These are phyloP conservation scores for Tetraodon nigroviridis DNA, from an alignment of 2,113 vertebrate species.

Conservation along the genomic window DNA sequence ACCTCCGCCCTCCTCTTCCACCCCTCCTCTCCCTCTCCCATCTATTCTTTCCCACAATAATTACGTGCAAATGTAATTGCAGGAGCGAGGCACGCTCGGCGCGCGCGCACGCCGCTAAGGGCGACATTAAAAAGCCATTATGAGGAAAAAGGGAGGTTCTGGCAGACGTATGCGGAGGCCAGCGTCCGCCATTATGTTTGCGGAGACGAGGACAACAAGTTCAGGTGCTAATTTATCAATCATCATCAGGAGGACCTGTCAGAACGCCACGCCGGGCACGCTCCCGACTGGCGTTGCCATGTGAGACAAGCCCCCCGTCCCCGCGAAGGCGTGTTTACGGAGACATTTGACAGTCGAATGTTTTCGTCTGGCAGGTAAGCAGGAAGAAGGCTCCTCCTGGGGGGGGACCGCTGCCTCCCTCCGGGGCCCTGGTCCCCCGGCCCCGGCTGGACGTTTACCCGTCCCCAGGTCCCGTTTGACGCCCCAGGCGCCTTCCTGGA, in stretches of 20 bases:
- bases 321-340: conserved; percentile 58
- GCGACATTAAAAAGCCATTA: conserved; percentile 73
- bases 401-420: no score
- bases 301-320: conserved; percentile 66
- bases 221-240: conserved; percentile 75
- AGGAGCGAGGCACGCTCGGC: conserved; percentile 6
- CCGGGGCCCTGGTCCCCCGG: conserved; percentile 33
- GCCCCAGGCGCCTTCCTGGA: conserved; percentile 45
- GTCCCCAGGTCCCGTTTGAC: no score
- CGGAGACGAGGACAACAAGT: conserved; percentile 61
- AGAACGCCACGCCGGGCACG: conserved; percentile 50
- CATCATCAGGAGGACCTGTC: conserved; percentile 67
- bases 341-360: conserved; percentile 53
- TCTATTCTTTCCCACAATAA: conserved; percentile 60
- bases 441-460: no score
- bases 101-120: conserved; percentile 53
- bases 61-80: conserved; percentile 69
- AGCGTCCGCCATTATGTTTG: conserved; percentile 68
- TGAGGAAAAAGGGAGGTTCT: conserved; percentile 65
- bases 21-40: conserved; percentile 46
- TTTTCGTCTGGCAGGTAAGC: conserved; percentile 48
- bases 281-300: conserved; percentile 63
- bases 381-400: conserved; percentile 1
- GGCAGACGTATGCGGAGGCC: conserved; percentile 61
- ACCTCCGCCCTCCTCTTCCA: conserved; percentile 26